Evolutionary conservation across 2,797 vertebrate species (phyloP).

Genomic region (Lophotriccus pileatus): DNA sequence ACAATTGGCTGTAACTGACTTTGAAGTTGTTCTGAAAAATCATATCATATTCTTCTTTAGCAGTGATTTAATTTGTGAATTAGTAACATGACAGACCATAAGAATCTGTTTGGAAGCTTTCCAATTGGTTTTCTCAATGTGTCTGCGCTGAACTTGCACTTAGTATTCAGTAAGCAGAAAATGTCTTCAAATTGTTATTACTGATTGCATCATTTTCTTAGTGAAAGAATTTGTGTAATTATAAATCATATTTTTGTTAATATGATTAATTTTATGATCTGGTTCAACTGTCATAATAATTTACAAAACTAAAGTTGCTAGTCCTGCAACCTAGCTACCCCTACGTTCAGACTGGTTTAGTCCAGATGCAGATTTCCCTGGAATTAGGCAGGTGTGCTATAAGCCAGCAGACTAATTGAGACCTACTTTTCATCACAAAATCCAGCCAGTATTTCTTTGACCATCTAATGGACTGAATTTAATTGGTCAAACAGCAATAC

Average conservation of each 20-base stretch:
- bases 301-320: background rate
- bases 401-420: background rate
- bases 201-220: slow-evolving; percentile 3
- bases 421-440: background rate
- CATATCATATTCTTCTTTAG: slow-evolving; percentile 7
- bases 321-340: background rate
- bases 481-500: background rate
- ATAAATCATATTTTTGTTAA: background rate
- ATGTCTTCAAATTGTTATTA: slow-evolving; percentile 5
- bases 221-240: background rate
- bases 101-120: slow-evolving; percentile 45
- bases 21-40: slow-evolving; percentile 56
- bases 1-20: slow-evolving; percentile 29
- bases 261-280: background rate
- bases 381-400: background rate
- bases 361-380: background rate
- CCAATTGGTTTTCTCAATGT: slow-evolving; percentile 3
- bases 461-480: background rate
- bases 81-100: slow-evolving; percentile 30
- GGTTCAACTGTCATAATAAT: background rate
- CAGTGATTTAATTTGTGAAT: slow-evolving; percentile 39
- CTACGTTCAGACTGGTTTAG: background rate
- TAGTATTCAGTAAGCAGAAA: slow-evolving; percentile 6
- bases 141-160: background rate
- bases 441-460: background rate